Percentiles rank a stretch among this genome's conserved stretches.
Evolutionary conservation across 1,140 invertebrate species (phyloP).

Genomic region (Anastrepha obliqua): DNA sequence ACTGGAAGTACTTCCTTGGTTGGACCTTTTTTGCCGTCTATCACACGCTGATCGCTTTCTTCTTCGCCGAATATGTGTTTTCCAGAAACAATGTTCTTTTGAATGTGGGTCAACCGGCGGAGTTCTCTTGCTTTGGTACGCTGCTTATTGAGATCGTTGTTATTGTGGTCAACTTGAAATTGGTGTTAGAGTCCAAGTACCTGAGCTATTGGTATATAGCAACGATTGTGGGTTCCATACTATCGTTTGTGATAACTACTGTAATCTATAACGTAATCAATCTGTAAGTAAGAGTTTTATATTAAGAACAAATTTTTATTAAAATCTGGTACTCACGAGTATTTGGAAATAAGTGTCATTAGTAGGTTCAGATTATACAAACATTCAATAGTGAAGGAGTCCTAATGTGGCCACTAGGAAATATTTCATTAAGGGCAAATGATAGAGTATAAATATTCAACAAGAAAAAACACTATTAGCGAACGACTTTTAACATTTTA

Average conservation of each 20-base stretch:
- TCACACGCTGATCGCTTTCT: constrained; percentile 76
- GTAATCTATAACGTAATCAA: constrained; percentile 78
- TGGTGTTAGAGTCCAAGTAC: constrained; percentile 81
- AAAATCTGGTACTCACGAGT: too few relatives aligned
- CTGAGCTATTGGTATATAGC: constrained; percentile 79
- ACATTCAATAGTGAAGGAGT: too few relatives aligned
- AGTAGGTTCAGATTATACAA: too few relatives aligned
- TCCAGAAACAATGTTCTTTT: constrained; percentile 72
- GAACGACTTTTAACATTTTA: too few relatives aligned
- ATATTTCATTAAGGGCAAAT: too few relatives aligned
- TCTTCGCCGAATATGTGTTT: constrained; percentile 73
- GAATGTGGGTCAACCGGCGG: constrained; percentile 74
- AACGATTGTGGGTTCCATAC: constrained; percentile 78
- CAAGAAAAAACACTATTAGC: too few relatives aligned
- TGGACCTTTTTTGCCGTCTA: constrained; percentile 80
- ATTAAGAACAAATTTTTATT: constrained; percentile 38
- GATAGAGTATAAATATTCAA: too few relatives aligned
- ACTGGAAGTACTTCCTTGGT: constrained; percentile 78
- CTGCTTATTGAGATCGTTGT: constrained; percentile 76
- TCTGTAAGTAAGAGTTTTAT: constrained; percentile 75
- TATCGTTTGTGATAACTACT: constrained; percentile 78
- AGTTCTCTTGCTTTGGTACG: constrained; percentile 76
- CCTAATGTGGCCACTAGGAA: too few relatives aligned
- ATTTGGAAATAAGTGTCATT: too few relatives aligned
- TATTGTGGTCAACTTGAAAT: constrained; percentile 77